Percentiles rank a stretch among this genome's conserved stretches.
Conservation (phyloP, 2,888 invertebrate species). For the Epinotia demarniana region DNA sequence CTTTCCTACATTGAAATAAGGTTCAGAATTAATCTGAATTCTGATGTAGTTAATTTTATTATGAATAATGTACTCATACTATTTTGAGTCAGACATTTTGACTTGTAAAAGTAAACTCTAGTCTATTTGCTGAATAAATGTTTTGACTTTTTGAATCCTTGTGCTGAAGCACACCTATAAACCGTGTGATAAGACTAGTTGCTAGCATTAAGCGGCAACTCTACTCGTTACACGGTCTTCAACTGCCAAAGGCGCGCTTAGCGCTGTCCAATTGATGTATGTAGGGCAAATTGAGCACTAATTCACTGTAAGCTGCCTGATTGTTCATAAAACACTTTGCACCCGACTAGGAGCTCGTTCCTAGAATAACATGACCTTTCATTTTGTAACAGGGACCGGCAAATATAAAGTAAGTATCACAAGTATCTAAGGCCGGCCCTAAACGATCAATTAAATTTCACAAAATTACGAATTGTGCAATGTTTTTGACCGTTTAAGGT, state of each 20-base stretch:
- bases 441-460: no score
- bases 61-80: no score
- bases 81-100: no score
- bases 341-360: not conserved
- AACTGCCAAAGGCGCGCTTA: constrained; percentile 33
- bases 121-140: no score
- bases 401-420: no score
- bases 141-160: no score
- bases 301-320: constrained; percentile 30
- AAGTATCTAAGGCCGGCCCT: no score
- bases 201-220: not conserved
- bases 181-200: not conserved
- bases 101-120: no score
- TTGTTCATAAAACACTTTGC: not conserved
- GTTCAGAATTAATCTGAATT: not conserved
- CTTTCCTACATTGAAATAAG: not conserved
- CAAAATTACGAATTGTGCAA: no score
- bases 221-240: constrained; percentile 6
- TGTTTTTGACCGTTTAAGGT: no score
- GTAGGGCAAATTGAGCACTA: constrained; percentile 26
- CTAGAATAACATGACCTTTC: not conserved
- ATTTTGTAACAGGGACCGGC: not conserved
- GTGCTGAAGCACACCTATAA: constrained; percentile 3
- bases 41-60: no score
- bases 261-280: constrained; percentile 27